Evolutionary conservation across 2,888 invertebrate species (phyloP), one percentile per base, ranked within the genome.

Genomic region (Willowsia nigromaculata): DNA sequence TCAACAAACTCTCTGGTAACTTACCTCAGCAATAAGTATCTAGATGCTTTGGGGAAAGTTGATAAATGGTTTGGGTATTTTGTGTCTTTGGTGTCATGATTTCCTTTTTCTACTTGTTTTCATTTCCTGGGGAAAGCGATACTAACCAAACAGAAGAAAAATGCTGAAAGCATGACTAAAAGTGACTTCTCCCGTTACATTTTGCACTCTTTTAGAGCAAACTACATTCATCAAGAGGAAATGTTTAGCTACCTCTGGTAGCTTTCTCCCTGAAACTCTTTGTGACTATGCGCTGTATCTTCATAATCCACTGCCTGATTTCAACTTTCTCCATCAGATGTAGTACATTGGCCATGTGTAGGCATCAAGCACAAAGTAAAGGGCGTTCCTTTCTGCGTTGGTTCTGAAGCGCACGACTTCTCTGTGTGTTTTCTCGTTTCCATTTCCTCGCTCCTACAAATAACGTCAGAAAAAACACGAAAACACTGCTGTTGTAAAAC

Each of bases 381-480:
- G 82, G 82, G 82, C 82, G 82, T 82, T 82, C 43, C 50, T 47
- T 82, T 18, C 15, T 56, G 3, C 37, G 6, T 18, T 40, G 25
- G 7, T 68, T 33, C 6, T 15, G n/a, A n/a, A 37, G n/a, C n/a
- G n/a, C n/a, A n/a, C n/a, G 40, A n/a, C 18, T 68, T 40, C 40
- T 40, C 18, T 22, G 27, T 25, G n/a, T 37, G 6, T 68, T 18
- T 33, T 65, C 27, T 13, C 62, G 30, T 30, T 37, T 37, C 43
- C 40, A 11, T 43, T 59, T 22, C 43, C 18, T 68, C n/a, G 33
- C 30, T n/a, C 13, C 47, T n/a, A n/a, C 47, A 47, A 47, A 47
- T n/a, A 47, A 47, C 47, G n/a, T 47, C 47, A n/a, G n/a, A n/a
- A n/a, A 15, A 65, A 30, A 30, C 9, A 65, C 30, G 33, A 65